phyloP scores from a whole-genome alignment of 2,113 vertebrate species.

The Motacilla alba region DNA sequence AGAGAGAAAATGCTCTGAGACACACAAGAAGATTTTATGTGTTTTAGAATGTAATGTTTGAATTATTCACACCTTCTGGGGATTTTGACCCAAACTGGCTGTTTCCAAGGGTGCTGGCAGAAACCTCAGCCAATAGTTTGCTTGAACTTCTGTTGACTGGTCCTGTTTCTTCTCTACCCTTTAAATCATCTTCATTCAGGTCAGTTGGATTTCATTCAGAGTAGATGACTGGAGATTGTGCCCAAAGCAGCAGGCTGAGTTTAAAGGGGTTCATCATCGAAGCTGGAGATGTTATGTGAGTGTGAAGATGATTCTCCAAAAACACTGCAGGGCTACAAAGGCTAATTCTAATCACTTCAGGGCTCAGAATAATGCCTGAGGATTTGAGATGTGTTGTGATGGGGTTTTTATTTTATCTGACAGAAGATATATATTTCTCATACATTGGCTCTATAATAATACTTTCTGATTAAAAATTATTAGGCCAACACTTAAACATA shows the following conservation, averaged over 20 bases:
- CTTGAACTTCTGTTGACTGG: not conserved
- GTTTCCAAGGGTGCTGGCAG: not conserved
- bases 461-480: not conserved
- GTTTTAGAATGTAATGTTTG: not conserved
- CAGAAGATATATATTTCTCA: not conserved
- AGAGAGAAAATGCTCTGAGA: not conserved
- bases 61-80: slow-evolving; percentile 8
- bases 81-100: not conserved
- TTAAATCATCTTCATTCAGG: not conserved
- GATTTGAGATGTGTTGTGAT: not conserved
- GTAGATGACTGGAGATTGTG: not conserved
- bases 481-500: not conserved
- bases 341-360: not conserved
- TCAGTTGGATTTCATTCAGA: not conserved
- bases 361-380: not conserved
- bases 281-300: not conserved
- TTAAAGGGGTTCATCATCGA: accelerated
- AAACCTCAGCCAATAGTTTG: not conserved
- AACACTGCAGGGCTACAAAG: not conserved
- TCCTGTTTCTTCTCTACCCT: not conserved
- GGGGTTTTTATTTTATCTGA: not conserved
- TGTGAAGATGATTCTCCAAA: not conserved
- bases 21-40: not conserved
- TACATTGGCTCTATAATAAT: not conserved
- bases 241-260: not conserved